Evolutionary conservation across 2,113 vertebrate species (phyloP), one percentile per base, ranked within the genome.

Genomic region (Festucalex cinctus): DNA sequence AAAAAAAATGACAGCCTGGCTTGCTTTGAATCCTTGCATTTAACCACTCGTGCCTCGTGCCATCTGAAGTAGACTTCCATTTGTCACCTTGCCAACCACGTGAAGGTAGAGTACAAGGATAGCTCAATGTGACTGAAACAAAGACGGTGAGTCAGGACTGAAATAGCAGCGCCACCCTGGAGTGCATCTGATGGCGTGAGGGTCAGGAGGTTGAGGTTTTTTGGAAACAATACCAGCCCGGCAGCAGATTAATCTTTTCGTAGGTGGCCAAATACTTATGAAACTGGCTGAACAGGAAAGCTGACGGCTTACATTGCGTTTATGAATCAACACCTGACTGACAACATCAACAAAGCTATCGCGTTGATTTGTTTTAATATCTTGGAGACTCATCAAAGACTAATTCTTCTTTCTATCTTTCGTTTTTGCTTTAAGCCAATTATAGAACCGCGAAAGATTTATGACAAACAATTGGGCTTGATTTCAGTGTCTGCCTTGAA

Each of bases 71-170:
- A 49, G 65, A 63, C 63, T 9, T 61, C 58, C 51, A 62, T 74
- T 63, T 36, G 66, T 65, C 66, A 73, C 63, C 75, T 75, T 66
- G 64, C 66, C 65, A 22, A 68, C 74, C 83, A 69, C 56, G 67
- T 77, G 80, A 64, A 74, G 35, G 5, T 24, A 53, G 44, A 69
- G 44, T 28, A 75, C 63, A 74, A 72, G 49, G 70, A 77, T 63
- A 48, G 26, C 58, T 76, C 68, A 75, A 68, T 73, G 63, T 61
- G 66, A 77, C 65, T 70, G 65, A 78, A n/a, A 79, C 78, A 83
- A 83, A 84, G 81, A 79, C 74, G 22, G 74, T 80, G 83, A 88
- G 80, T 90, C 80, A 87, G 65, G 78, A 22, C 68, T 74, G 49
- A 63, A 82, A 71, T 78, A 74, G 64, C 69, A 73, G 65, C 76